Base-by-base conservation (phyloP, 1,140 invertebrate species). In the Leguminivora glycinivorella region DNA sequence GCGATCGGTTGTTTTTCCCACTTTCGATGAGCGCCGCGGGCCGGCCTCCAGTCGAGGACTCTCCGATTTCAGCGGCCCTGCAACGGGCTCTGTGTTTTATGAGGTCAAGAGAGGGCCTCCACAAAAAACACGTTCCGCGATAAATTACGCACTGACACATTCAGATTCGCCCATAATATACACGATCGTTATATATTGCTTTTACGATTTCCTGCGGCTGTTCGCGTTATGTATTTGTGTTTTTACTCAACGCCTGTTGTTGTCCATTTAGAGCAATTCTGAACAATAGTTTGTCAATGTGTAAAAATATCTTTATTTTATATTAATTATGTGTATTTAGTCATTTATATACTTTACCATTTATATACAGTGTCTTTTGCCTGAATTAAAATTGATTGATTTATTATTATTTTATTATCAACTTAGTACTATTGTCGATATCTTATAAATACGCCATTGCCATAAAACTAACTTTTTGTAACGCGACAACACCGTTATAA, bases 61-160 rank as follows among this genome's bases (percentile, higher is more conserved):
- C 87, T 80, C 82, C 80, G 85, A 83, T 86, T 88, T 81, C 81
- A 81, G 76, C 81, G 80, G 76, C 80, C 82, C 84, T 80, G 80
- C 83, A 78, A 72, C 79, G 79, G 78, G 78, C 80, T 75, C 87
- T 89, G 88, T 87, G 81, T 91, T 90, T 91, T 90, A 91, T 85
- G 88, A 88, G 89, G 89, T 90, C 88, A 91, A 91, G 88, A 70
- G 77, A 83, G 83, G 81, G 79, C 86, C 83, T 80, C 79, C 84
- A 87, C 84, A 89, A 89, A 91, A 89, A 89, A 90, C 80, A 88
- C 82, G 83, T 83, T 83, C 80, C 73, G 75, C 79, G 79, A 89
- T 91, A 90, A 90, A 90, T 91, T 91, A 88, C 87, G 84, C 85
- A 90, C 84, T 89, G 89, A 90, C 88, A 90, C 87, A 90, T 88